Conservation (phyloP, 2,888 invertebrate species). For the Cylloceria caligata region DNA sequence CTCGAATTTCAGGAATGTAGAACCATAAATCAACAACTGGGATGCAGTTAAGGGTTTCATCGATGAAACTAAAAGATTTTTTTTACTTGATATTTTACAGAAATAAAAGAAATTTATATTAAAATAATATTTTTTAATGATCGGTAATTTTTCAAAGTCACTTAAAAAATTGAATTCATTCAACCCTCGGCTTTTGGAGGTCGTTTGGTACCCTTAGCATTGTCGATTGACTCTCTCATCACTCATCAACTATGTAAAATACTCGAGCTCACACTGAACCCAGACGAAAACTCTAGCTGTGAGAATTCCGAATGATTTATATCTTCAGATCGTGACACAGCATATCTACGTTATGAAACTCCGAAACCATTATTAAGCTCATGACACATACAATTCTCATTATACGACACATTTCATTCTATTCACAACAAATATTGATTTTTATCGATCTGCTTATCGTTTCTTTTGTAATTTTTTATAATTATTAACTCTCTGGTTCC, state of each 20-base stretch:
- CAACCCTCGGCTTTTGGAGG: background rate
- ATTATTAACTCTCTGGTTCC: conserved; percentile 12
- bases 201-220: background rate
- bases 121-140: background rate
- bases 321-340: conserved; percentile 44
- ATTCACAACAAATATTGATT: background rate
- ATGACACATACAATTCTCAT: conserved; percentile 14
- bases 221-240: background rate
- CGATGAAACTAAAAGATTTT: background rate
- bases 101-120: background rate
- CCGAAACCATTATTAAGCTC: conserved; percentile 16
- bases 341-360: conserved; percentile 29
- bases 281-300: conserved; percentile 19
- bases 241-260: background rate
- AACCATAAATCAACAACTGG: too few species aligned
- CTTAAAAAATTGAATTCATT: background rate
- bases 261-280: conserved; percentile 3
- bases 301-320: conserved; percentile 38
- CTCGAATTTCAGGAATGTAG: too few species aligned
- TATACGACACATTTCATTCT: conserved; percentile 1
- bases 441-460: background rate
- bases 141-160: background rate
- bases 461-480: background rate
- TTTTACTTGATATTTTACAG: background rate
- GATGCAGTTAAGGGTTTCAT: background rate